These are phyloP conservation scores for Therioaphis trifolii DNA, from an alignment of 2,888 invertebrate genomes.

Conservation along the genomic window DNA sequence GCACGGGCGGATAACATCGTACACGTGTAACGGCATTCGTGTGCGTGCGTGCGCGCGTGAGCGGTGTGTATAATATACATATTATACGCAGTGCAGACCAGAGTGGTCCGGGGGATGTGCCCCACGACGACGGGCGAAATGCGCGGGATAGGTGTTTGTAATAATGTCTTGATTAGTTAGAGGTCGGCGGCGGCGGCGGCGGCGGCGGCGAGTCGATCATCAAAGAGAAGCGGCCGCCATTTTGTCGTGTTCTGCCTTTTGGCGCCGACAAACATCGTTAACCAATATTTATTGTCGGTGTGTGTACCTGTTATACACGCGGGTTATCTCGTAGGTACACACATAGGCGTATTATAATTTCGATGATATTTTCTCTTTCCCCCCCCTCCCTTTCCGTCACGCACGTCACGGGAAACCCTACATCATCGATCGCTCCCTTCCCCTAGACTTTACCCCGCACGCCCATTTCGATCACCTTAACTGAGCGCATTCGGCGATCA, in stretches of 20 bases:
- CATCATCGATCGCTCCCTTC: too few relatives aligned
- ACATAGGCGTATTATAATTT: too few relatives aligned
- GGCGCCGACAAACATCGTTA: constrained; percentile 63
- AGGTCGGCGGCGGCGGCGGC: constrained; percentile 37
- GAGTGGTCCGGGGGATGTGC: constrained; percentile 3
- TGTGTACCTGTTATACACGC: not conserved
- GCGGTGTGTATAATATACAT: not conserved
- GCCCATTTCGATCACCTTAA: too few relatives aligned
- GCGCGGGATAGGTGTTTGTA: constrained; percentile 41
- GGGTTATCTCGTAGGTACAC: too few relatives aligned
- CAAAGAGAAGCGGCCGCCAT: constrained; percentile 49
- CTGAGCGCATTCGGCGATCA: too few relatives aligned
- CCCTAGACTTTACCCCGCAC: too few relatives aligned
- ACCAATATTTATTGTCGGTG: constrained; percentile 58
- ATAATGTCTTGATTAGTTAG: constrained; percentile 59
- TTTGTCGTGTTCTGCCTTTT: constrained; percentile 56
- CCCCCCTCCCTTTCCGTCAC: too few relatives aligned
- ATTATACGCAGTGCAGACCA: not conserved
- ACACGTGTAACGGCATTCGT: not conserved
- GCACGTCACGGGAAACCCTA: too few relatives aligned
- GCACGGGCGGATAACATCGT: not conserved
- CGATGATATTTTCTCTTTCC: too few relatives aligned
- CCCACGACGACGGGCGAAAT: not conserved
- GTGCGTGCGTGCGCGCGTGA: not conserved
- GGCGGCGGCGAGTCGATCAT: constrained; percentile 18